phyloP scores from a whole-genome alignment of 2,113 vertebrate species.

The Halcyon senegalensis region DNA sequence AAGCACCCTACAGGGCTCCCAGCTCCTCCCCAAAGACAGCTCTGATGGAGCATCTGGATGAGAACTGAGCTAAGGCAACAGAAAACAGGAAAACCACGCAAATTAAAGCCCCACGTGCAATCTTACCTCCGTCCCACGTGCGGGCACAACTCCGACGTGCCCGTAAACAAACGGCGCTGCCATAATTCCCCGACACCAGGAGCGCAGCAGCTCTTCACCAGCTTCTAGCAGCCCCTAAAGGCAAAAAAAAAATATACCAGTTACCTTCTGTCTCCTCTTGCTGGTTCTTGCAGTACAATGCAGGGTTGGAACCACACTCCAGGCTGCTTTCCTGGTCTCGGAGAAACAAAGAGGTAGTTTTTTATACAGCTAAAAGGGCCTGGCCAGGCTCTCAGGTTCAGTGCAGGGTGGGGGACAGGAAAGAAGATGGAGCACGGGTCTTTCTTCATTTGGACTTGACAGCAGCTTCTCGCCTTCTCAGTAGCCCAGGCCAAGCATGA shows the following conservation, averaged over 20 bases:
- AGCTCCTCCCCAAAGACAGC: not conserved
- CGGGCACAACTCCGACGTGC: rapidly evolving
- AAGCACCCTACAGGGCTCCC: not conserved
- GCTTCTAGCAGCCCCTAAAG: not conserved
- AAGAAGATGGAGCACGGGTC: not conserved
- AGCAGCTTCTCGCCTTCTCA: not conserved
- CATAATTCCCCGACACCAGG: rapidly evolving
- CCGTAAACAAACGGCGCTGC: rapidly evolving
- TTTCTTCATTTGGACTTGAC: not conserved
- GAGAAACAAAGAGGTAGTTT: rapidly evolving
- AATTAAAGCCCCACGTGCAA: not conserved
- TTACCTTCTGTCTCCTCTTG: not conserved
- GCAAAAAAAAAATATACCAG: not conserved
- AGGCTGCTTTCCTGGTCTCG: not conserved
- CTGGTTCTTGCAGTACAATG: rapidly evolving
- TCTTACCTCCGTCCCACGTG: not conserved
- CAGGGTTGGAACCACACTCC: rapidly evolving
- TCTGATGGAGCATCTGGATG: not conserved
- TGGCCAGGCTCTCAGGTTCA: not conserved
- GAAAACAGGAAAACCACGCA: not conserved
- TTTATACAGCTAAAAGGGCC: rapidly evolving
- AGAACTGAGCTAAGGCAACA: not conserved
- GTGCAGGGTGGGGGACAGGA: rapidly evolving
- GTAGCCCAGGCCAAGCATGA: not conserved
- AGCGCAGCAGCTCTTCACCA: not conserved